Base-by-base conservation (phyloP, 2,797 vertebrate species). In the Enteromius mattozi region DNA sequence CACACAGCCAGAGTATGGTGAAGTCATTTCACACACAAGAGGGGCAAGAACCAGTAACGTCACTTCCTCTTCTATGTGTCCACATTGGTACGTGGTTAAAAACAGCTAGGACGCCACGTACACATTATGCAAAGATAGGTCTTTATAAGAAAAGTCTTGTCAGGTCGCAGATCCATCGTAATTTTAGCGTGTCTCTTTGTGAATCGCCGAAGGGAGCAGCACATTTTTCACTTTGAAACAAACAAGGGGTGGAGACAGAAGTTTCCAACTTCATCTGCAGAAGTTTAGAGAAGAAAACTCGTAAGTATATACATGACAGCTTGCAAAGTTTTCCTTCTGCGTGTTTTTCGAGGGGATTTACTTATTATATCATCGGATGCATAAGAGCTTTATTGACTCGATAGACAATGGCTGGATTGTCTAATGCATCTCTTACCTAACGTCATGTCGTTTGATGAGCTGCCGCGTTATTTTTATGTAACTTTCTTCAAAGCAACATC, bases 71-170 rank as follows among this genome's bases (percentile, higher is more conserved):
- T 8, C 40, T 21, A 47, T 70, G 76, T 81, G 45, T 56, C 63
- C 75, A 84, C 81, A 65, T 19, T 78, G 84, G 78, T 84, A 80
- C 79, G 74, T 77, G 79, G 85, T 83, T 59, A 69, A 84, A 86
- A 83, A 82, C 86, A 82, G 82, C 80, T 24, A 59, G 70, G 83
- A 24, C 89, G 89, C 89, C 89, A 90, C 89, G 89, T 89, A 86
- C 74, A 88, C 85, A 83, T 80, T 86, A 88, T 80, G 66, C 81
- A 80, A 59, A 85, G 54, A 77, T 27, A 83, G 74, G 30, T 56
- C 56, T 74, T 72, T 82, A 74, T 19, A 65, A 40, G 82, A 42
- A 69, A 49, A 40, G 51, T 69, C 21, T 72, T 40, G 42, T 51
- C 66, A 8, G 66, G 16, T 72, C 17, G 16, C 27, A 59, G 10